Percentiles rank a stretch among this genome's conserved stretches.
These are phyloP conservation scores for Sebastes minor DNA, from an alignment of 2,797 vertebrate genomes.

Conservation along the genomic window DNA sequence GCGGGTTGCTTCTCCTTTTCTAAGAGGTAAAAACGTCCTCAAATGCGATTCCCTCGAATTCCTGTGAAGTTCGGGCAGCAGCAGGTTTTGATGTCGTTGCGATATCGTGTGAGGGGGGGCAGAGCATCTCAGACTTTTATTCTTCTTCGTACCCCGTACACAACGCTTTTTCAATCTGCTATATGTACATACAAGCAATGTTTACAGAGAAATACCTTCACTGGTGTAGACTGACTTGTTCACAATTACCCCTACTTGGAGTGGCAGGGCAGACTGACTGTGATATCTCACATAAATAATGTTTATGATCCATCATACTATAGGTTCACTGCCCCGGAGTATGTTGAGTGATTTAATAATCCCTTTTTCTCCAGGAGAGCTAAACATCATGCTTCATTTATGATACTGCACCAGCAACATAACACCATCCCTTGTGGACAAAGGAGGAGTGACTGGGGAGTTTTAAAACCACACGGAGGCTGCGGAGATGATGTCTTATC, in stretches of 20 bases:
- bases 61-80: constrained; percentile 61
- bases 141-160: constrained; percentile 65
- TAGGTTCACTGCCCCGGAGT: constrained; percentile 32
- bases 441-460: constrained; percentile 59
- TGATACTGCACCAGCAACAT: constrained; percentile 71
- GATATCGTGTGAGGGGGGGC: constrained; percentile 36
- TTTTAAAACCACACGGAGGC: constrained; percentile 53
- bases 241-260: constrained; percentile 58
- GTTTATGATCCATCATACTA: constrained; percentile 45
- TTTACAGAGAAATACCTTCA: constrained; percentile 74
- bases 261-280: constrained; percentile 63
- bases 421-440: constrained; percentile 66
- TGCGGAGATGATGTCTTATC: constrained; percentile 59
- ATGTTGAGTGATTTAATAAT: constrained; percentile 38
- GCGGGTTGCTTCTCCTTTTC: constrained; percentile 37
- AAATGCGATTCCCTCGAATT: constrained; percentile 56
- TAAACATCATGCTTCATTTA: constrained; percentile 79
- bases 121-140: constrained; percentile 53
- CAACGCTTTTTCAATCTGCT: constrained; percentile 68
- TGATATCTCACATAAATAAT: constrained; percentile 54
- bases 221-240: constrained; percentile 60
- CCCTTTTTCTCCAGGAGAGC: constrained; percentile 50
- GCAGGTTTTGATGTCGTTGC: constrained; percentile 52
- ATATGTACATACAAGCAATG: constrained; percentile 84
- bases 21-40: constrained; percentile 55